Percentiles rank a stretch among this genome's conserved stretches.
Evolutionary conservation across 2,888 invertebrate genomes (phyloP).

Genomic region (Coecobrya sp.): DNA sequence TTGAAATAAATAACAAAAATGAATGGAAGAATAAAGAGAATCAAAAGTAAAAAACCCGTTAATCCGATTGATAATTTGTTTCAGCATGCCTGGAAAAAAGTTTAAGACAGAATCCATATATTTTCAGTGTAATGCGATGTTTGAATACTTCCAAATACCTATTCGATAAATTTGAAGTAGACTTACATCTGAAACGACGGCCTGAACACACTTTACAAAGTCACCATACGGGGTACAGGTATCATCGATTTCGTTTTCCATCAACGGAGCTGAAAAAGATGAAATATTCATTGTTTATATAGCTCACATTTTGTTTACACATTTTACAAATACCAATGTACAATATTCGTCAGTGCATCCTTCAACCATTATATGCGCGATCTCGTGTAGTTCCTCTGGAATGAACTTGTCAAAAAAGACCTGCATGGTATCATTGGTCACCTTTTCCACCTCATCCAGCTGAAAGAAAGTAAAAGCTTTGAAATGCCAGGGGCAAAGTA

Average conservation of each 20-base stretch:
- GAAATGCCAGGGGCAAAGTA: too few relatives aligned
- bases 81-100: slow-evolving; percentile 43
- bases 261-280: slow-evolving; percentile 68
- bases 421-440: slow-evolving; percentile 77
- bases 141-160: too few relatives aligned
- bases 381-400: slow-evolving; percentile 78
- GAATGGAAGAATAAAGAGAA: neutral
- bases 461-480: neutral
- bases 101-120: neutral
- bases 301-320: neutral
- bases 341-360: slow-evolving; percentile 83
- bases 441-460: slow-evolving; percentile 69
- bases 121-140: neutral
- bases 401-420: slow-evolving; percentile 79
- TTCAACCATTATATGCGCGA: slow-evolving; percentile 76
- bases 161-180: neutral
- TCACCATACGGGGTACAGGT: slow-evolving; percentile 63
- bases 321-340: slow-evolving; percentile 44
- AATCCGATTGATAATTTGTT: neutral
- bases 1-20: neutral
- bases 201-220: slow-evolving; percentile 77
- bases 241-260: slow-evolving; percentile 65
- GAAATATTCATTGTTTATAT: neutral
- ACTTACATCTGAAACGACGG: slow-evolving; percentile 66
- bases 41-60: neutral